phyloP scores from a whole-genome alignment of 2,888 invertebrate species.

The Euzetes globulus region DNA sequence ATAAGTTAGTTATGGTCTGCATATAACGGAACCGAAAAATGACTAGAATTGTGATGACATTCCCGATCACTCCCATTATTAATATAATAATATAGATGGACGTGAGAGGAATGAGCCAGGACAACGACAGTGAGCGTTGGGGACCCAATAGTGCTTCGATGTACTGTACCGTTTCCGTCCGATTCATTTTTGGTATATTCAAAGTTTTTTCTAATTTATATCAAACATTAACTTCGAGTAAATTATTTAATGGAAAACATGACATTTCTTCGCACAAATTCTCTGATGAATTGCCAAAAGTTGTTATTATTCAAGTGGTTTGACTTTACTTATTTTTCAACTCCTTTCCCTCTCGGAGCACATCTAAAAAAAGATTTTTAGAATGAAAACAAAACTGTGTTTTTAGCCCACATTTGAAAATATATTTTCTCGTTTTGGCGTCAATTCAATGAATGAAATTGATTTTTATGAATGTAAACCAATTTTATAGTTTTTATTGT shows the following conservation, averaged over 20 bases:
- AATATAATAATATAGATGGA: slow-evolving; percentile 46
- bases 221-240: background rate
- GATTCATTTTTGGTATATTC: background rate
- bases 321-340: background rate
- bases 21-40: slow-evolving; percentile 46
- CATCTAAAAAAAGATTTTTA: slow-evolving; percentile 5
- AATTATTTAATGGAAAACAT: background rate
- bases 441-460: background rate
- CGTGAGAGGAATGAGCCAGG: slow-evolving; percentile 45
- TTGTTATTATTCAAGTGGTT: background rate
- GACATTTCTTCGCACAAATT: background rate
- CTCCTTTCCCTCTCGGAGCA: background rate
- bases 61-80: slow-evolving; percentile 45
- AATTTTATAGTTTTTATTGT: background rate
- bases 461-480: background rate
- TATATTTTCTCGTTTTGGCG: background rate
- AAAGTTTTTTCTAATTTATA: background rate
- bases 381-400: background rate
- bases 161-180: background rate
- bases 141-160: slow-evolving; percentile 44
- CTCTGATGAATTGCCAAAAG: slow-evolving; percentile 6
- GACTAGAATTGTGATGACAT: slow-evolving; percentile 44
- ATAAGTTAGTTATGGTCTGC: slow-evolving; percentile 47
- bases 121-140: slow-evolving; percentile 43
- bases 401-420: background rate